Evolutionary conservation across 2,797 vertebrate genomes (phyloP), one percentile per base, ranked within the genome.

Genomic region (Poeciliopsis presidionis): DNA sequence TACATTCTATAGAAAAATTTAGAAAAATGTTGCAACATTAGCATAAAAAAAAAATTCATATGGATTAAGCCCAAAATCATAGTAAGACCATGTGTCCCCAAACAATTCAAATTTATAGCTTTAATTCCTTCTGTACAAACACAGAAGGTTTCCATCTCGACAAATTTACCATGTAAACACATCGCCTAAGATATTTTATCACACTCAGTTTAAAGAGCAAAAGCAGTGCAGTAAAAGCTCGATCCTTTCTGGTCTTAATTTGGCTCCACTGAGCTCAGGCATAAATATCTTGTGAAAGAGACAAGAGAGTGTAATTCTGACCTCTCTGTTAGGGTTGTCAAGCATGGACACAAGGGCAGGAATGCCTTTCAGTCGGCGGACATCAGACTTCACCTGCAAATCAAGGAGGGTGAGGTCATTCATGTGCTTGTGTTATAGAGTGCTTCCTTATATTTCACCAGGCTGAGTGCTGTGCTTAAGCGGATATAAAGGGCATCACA

Each of bases 281-380:
- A 70, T 25, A 43, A 43, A 25, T 65, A 36, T 41, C 20, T 61
- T 59, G 13, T 59, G 4, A 11, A 36, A 9, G 30, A 63, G 3
- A 63, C 14, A 36, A 3, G 33, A n/a, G 41, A 7, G 43, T 0
- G 25, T 3, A 4, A 76, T 81, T 90, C 92, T 11, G 41, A 99
- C 98, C 91, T 98, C 97, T 82, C 96, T 98, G 91, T 97, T 97
- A 78, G 98, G 97, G 88, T 96, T 98, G 88, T 99, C 98, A 25
- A 99, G 93, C 93, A 99, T 93, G 3, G 95, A 96, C 81, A 99
- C 98, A 22, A 99, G 93, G 0, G 97, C 95, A 0, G 98, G 98
- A 80, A 99, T 98, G 70, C 98, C 98, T 93, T 99, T 99, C 83
- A 99, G 80, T 45, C 95, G 93, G 71, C 95, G 94, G 41, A 96